phyloP scores from a whole-genome alignment of 2,797 vertebrate species.

The Apogon hyalosoma region DNA sequence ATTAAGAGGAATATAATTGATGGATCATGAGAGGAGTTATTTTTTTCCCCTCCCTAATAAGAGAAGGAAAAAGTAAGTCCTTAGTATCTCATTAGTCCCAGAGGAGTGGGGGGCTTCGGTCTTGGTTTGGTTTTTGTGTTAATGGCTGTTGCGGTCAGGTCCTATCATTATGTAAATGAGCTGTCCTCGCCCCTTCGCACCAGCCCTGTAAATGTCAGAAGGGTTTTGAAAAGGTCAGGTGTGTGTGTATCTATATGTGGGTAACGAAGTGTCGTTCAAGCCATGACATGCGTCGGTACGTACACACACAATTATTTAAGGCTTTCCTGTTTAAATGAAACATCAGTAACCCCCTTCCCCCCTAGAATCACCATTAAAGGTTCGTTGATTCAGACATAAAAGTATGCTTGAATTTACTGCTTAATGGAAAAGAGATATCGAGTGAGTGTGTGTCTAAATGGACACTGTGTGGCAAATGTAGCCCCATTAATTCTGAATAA shows the following conservation, averaged over 20 bases:
- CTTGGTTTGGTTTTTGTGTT: constrained; percentile 65
- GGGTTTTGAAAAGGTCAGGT: constrained; percentile 80
- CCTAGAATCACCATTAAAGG: constrained; percentile 54
- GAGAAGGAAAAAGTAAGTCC: constrained; percentile 61
- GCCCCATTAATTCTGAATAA: constrained; percentile 45
- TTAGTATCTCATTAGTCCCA: constrained; percentile 73
- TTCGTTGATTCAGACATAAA: constrained; percentile 70
- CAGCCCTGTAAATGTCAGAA: constrained; percentile 76
- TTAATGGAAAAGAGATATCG: constrained; percentile 49
- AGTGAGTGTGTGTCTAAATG: constrained; percentile 3
- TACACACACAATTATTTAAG: constrained; percentile 5
- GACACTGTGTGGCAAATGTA: constrained; percentile 23
- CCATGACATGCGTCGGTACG: constrained; percentile 3
- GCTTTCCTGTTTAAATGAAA: constrained; percentile 60
- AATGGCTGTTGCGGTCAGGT: constrained; percentile 65
- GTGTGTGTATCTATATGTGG: constrained; percentile 50
- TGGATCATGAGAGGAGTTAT: constrained; percentile 57
- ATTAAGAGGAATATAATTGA: constrained; percentile 67
- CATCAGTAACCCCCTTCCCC: constrained; percentile 53
- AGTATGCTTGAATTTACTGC: constrained; percentile 57
- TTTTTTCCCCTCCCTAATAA: constrained; percentile 40
- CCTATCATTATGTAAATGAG: constrained; percentile 78
- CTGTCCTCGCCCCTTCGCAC: constrained; percentile 59
- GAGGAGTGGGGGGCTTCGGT: constrained; percentile 36
- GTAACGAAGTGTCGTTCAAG: constrained; percentile 31